phyloP scores from a whole-genome alignment of 2,113 vertebrate genomes.

The Echinops telfairi region DNA sequence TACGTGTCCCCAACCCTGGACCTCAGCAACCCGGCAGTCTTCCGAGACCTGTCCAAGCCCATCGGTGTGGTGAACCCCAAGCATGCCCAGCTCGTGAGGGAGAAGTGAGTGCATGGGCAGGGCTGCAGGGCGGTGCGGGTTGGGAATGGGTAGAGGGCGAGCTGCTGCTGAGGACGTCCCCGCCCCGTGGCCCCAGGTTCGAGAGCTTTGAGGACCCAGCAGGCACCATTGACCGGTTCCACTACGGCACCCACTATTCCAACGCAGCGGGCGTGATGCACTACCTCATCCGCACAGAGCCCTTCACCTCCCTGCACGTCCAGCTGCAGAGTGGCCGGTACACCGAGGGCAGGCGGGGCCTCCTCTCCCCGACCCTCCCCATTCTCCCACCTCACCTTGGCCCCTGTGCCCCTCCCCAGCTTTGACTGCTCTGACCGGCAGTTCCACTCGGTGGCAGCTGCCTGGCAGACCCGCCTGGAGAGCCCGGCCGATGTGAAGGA shows the following conservation, averaged over 20 bases:
- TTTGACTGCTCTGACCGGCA: slow-evolving; percentile 98
- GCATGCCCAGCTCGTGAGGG: slow-evolving; percentile 95
- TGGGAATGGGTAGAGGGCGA: background rate
- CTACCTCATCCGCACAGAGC: slow-evolving; percentile 99
- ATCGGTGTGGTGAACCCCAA: slow-evolving; percentile 96
- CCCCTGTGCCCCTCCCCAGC: slow-evolving; percentile 82
- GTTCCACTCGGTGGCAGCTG: slow-evolving; percentile 96
- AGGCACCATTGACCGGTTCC: slow-evolving; percentile 96
- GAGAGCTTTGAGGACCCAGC: slow-evolving; percentile 98
- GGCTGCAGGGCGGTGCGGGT: background rate
- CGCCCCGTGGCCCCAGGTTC: slow-evolving; percentile 86
- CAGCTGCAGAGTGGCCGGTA: slow-evolving; percentile 98
- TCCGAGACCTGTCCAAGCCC: slow-evolving; percentile 97
- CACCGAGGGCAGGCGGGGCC: background rate
- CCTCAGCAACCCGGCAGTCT: slow-evolving; percentile 92
- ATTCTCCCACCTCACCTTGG: rapidly evolving
- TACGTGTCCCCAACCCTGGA: slow-evolving; percentile 93
- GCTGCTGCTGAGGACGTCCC: background rate
- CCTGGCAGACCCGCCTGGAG: slow-evolving; percentile 98
- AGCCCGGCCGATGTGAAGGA: slow-evolving; percentile 98
- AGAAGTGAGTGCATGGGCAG: slow-evolving; percentile 91
- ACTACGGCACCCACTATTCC: slow-evolving; percentile 99
- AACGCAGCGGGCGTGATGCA: slow-evolving; percentile 99
- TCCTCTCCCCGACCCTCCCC: rapidly evolving
- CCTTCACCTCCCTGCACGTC: slow-evolving; percentile 97